These are phyloP conservation scores for Denticeps clupeoides DNA, from an alignment of 2,797 vertebrate species.

Conservation along the genomic window DNA sequence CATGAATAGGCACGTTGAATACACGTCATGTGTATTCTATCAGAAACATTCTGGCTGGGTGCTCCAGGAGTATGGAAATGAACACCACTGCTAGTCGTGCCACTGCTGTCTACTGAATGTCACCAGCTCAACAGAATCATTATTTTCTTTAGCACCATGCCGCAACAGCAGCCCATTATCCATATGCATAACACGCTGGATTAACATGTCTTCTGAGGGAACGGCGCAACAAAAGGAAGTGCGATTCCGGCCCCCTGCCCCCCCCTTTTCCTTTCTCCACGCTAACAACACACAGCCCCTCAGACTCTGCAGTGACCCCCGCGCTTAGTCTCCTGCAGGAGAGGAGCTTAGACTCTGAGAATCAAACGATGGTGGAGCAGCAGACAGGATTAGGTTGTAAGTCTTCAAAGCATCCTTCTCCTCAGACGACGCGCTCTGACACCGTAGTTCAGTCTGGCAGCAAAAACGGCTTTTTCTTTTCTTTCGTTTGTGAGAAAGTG, in stretches of 20 bases:
- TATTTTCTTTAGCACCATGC: constrained; percentile 7
- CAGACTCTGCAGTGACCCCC: constrained; percentile 38
- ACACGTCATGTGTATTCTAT: too few species aligned
- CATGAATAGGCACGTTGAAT: too few species aligned
- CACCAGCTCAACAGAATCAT: neutral
- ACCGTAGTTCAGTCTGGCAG: constrained; percentile 36
- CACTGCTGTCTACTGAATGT: neutral
- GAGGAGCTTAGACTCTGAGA: constrained; percentile 44
- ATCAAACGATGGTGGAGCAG: constrained; percentile 47
- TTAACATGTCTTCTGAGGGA: constrained; percentile 20
- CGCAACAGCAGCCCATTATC: constrained; percentile 16
- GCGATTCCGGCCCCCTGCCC: neutral
- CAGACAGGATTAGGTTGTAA: constrained; percentile 53
- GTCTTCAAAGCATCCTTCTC: constrained; percentile 54
- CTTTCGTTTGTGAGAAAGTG: too few species aligned
- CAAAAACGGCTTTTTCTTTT: constrained; percentile 39
- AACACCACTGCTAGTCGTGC: too few species aligned
- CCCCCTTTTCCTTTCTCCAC: constrained; percentile 22
- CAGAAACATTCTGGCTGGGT: too few species aligned
- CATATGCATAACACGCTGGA: constrained; percentile 18
- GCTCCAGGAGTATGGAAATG: too few species aligned
- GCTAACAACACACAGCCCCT: constrained; percentile 22
- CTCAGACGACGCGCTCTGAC: constrained; percentile 32
- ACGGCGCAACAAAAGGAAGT: neutral
- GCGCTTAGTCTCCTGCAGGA: constrained; percentile 36